Evolutionary conservation across 53 echinoderm and acorn worm genomes (phyloP).

Genomic region (Hippasteria phrygiana): DNA sequence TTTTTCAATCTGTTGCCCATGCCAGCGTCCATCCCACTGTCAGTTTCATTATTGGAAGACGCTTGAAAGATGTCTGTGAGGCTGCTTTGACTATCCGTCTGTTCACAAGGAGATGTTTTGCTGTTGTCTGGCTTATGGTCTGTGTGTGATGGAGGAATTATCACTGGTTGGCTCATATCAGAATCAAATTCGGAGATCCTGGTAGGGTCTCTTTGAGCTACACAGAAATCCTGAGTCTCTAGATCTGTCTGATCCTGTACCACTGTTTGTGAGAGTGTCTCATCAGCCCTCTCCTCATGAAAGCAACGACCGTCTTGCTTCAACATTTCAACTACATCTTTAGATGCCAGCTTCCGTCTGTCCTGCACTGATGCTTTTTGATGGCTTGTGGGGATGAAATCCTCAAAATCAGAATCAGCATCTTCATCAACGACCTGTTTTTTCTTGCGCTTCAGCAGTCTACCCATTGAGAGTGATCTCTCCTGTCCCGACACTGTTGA

Average conservation of each 20-base stretch:
- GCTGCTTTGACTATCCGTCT: conserved; percentile 32
- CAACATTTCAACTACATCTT: conserved; percentile 3
- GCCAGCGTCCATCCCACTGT: neutral
- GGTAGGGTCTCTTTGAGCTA: neutral
- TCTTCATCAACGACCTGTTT: neutral
- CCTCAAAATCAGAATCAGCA: conserved; percentile 34
- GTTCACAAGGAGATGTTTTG: neutral
- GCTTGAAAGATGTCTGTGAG: conserved; percentile 26
- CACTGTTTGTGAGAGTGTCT: conserved; percentile 27
- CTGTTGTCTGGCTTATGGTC: neutral
- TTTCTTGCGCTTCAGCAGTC: conserved; percentile 4
- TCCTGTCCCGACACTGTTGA: neutral
- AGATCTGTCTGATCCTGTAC: conserved; percentile 13
- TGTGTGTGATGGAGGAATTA: neutral
- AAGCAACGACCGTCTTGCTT: neutral
- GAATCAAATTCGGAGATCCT: conserved; percentile 4
- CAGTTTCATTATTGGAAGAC: conserved; percentile 15
- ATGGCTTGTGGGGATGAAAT: neutral
- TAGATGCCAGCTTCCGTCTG: neutral
- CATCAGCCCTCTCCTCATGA: conserved; percentile 9
- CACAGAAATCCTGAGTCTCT: neutral
- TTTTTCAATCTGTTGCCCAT: neutral
- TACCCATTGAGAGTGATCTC: neutral
- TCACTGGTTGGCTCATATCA: neutral
- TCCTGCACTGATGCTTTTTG: neutral